These are phyloP conservation scores for Rhodophaea formosa DNA, from an alignment of 2,888 invertebrate species.

Conservation along the genomic window DNA sequence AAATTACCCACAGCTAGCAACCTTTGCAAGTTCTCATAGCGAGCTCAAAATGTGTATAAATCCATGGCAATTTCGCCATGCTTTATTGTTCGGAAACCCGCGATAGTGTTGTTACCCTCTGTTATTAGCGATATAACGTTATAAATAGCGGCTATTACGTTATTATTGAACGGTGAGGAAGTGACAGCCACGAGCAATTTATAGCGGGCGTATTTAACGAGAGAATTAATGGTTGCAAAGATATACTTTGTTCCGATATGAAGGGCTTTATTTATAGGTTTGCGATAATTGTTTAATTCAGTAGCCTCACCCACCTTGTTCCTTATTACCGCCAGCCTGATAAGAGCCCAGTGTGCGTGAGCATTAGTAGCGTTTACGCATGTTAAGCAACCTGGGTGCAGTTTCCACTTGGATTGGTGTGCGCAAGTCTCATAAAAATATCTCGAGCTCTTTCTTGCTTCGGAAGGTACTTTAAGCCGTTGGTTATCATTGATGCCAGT, in stretches of 20 bases:
- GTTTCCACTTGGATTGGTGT: too few species aligned
- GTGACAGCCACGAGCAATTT: slow-evolving; percentile 25
- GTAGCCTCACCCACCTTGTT: too few species aligned
- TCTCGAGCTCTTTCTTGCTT: too few species aligned
- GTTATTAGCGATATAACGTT: slow-evolving; percentile 36
- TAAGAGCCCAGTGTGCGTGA: too few species aligned
- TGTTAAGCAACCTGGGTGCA: too few species aligned
- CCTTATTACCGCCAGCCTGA: too few species aligned
- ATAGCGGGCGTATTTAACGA: slow-evolving; percentile 22
- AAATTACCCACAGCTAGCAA: not conserved
- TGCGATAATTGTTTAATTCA: not conserved
- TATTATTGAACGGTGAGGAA: slow-evolving; percentile 27
- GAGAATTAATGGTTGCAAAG: slow-evolving; percentile 20
- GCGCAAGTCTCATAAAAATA: too few species aligned
- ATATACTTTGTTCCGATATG: slow-evolving; percentile 18
- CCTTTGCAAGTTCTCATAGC: not conserved
- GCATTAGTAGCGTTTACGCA: too few species aligned
- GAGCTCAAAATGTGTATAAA: not conserved
- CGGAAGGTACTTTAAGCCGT: too few species aligned
- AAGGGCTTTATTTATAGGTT: slow-evolving; percentile 8
- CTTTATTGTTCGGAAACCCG: slow-evolving; percentile 21
- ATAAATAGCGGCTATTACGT: slow-evolving; percentile 36
- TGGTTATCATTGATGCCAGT: too few species aligned
- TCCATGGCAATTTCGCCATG: slow-evolving; percentile 24
- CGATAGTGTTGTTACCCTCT: slow-evolving; percentile 27